Percentiles rank a stretch among this genome's conserved stretches.
Conservation (phyloP, 2,797 vertebrate species). For the Pangasius djambal region DNA sequence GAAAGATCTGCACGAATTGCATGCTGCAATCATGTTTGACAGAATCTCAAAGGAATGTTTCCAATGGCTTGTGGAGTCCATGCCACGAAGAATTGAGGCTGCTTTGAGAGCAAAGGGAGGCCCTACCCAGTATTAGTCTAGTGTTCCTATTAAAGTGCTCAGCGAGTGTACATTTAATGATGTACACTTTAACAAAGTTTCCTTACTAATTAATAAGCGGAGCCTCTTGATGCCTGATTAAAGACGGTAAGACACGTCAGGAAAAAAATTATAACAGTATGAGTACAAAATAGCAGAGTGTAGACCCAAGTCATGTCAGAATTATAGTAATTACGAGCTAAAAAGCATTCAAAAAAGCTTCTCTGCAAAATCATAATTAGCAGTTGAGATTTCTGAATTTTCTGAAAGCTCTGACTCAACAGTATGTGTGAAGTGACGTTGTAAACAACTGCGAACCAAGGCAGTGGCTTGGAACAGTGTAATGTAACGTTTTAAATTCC, state of each 20-base stretch:
- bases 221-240: neutral
- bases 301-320: slow-evolving; percentile 17
- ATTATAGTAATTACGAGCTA: slow-evolving; percentile 10
- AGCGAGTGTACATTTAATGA: neutral
- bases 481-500: neutral
- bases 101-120: neutral
- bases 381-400: neutral
- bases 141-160: neutral
- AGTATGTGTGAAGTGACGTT: neutral
- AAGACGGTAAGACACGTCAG: neutral
- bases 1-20: neutral
- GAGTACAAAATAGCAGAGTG: slow-evolving; percentile 7
- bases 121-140: neutral
- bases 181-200: neutral
- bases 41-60: neutral
- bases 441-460: neutral
- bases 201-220: neutral
- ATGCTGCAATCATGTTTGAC: neutral
- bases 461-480: neutral
- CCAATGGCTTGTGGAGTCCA: neutral
- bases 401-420: neutral
- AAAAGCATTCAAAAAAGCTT: neutral
- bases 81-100: neutral
- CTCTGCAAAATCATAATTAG: slow-evolving; percentile 13
- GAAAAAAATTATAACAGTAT: neutral